Conservation (phyloP, 2,888 invertebrate species). For the Oithona nana region DNA sequence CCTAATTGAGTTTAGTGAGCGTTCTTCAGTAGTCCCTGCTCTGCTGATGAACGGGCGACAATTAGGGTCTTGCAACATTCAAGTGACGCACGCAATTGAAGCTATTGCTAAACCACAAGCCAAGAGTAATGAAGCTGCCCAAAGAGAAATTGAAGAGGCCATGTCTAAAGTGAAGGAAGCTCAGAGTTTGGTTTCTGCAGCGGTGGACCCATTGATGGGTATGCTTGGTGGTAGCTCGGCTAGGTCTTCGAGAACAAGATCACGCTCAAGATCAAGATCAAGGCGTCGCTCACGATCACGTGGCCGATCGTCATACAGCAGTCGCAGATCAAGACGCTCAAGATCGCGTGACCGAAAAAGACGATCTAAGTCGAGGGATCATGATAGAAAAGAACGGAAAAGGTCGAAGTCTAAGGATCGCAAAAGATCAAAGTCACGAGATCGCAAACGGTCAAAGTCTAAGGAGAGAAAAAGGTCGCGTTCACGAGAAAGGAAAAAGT, state of each 20-base stretch:
- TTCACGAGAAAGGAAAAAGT: background rate
- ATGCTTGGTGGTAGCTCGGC: conserved; percentile 47
- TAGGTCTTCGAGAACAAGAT: background rate
- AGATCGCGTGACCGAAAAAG: conserved; percentile 3
- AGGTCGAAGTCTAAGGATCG: conserved; percentile 24
- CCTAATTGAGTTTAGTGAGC: conserved; percentile 82
- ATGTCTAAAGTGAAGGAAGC: conserved; percentile 93
- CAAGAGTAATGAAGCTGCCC: conserved; percentile 84
- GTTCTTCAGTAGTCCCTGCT: conserved; percentile 65
- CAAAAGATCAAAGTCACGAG: conserved; percentile 22
- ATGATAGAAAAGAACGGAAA: conserved; percentile 20
- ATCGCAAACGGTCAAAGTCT: conserved; percentile 16
- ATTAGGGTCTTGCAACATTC: conserved; percentile 38
- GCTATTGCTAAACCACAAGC: conserved; percentile 71
- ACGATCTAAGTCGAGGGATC: conserved; percentile 12
- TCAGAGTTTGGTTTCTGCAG: conserved; percentile 49
- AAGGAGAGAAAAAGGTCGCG: background rate
- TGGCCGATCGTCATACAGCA: conserved; percentile 4
- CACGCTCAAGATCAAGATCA: conserved; percentile 18
- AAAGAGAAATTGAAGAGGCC: conserved; percentile 86
- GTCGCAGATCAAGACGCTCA: conserved; percentile 14
- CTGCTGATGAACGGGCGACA: conserved; percentile 54
- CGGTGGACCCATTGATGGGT: conserved; percentile 17
- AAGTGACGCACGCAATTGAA: conserved; percentile 73
- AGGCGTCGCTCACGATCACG: background rate